phyloP scores from a whole-genome alignment of 2,888 invertebrate species.

The Kuschelorhynchus macadamiae region DNA sequence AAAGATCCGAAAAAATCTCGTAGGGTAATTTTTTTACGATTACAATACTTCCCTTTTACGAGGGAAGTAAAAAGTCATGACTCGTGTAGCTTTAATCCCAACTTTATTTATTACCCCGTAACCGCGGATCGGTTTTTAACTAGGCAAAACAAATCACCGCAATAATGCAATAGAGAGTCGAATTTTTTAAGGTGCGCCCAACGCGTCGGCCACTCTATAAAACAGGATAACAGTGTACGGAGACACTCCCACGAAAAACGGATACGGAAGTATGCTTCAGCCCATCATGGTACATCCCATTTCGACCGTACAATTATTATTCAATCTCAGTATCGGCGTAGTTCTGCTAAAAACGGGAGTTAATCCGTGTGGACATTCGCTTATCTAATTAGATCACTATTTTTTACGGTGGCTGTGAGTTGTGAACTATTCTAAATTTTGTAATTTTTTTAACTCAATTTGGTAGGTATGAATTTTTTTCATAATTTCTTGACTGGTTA shows the following conservation, averaged over 20 bases:
- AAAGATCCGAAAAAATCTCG: too few species aligned
- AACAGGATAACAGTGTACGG: conserved; percentile 40
- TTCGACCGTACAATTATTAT: conserved; percentile 40
- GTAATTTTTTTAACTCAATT: neutral
- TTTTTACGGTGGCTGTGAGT: neutral
- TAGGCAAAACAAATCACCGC: conserved; percentile 13
- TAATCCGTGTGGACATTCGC: neutral
- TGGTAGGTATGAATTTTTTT: neutral
- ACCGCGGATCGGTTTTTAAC: neutral
- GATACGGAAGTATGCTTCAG: conserved; percentile 53
- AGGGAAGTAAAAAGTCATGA: too few species aligned
- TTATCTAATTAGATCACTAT: neutral
- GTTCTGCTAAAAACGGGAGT: conserved; percentile 26
- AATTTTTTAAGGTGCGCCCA: conserved; percentile 40
- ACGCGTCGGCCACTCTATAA: conserved; percentile 37
- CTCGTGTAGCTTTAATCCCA: too few species aligned
- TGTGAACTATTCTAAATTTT: neutral
- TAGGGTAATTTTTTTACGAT: too few species aligned
- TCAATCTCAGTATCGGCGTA: conserved; percentile 35
- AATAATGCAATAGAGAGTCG: conserved; percentile 32
- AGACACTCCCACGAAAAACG: conserved; percentile 52
- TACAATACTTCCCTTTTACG: too few species aligned
- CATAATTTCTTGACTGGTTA: too few species aligned
- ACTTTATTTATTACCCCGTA: too few species aligned
- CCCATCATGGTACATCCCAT: conserved; percentile 50